These are phyloP conservation scores for Oscheius sp. DNA, from an alignment of 2,888 invertebrate genomes.

Conservation along the genomic window DNA sequence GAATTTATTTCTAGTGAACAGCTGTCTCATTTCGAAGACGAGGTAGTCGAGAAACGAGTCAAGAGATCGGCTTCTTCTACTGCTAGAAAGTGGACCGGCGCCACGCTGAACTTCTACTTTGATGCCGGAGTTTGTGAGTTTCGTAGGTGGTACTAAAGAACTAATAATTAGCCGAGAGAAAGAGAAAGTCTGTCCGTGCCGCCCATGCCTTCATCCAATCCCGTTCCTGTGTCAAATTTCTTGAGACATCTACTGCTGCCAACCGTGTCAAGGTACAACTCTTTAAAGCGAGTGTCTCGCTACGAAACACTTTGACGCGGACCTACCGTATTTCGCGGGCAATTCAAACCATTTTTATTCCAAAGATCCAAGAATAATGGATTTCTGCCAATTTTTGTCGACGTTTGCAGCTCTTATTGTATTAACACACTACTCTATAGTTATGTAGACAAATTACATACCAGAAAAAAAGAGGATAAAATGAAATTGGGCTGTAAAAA, in stretches of 20 bases:
- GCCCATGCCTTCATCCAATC: constrained; percentile 38
- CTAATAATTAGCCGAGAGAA: not conserved
- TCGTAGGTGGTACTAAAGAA: no score
- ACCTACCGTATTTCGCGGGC: no score
- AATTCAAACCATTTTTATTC: no score
- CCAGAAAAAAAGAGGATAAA: no score
- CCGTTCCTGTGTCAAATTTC: constrained; percentile 45
- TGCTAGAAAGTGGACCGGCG: constrained; percentile 43
- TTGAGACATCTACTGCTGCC: constrained; percentile 33
- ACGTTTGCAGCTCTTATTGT: no score
- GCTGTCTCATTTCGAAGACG: not conserved
- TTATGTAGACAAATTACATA: no score
- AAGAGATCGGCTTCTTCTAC: constrained; percentile 45
- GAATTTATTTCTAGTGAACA: constrained; percentile 14
- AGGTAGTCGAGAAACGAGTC: constrained; percentile 2
- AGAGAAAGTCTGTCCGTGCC: constrained; percentile 29
- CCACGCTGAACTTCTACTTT: constrained; percentile 49
- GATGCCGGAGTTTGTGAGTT: constrained; percentile 35
- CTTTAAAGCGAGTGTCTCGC: no score
- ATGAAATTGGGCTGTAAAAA: no score
- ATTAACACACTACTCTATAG: no score
- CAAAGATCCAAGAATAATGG: no score
- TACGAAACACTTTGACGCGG: no score
- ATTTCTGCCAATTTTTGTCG: no score
- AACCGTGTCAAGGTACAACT: constrained; percentile 39